Percentiles rank a stretch among this genome's conserved stretches.
These are phyloP conservation scores for Kryphioiulus occultus DNA, from an alignment of 2,888 invertebrate genomes.

Conservation along the genomic window DNA sequence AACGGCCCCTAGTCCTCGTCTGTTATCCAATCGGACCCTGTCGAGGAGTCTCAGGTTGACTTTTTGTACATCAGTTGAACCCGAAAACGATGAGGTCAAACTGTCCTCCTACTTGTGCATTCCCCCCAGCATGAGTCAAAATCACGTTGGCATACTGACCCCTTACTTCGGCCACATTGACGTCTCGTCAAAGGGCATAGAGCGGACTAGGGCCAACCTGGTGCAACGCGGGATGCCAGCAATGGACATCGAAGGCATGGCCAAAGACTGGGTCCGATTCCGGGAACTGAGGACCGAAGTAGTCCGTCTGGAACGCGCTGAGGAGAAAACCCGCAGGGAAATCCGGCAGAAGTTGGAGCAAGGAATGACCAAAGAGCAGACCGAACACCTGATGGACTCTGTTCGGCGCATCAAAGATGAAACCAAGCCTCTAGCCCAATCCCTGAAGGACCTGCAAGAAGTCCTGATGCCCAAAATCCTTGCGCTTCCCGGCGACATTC, in stretches of 20 bases:
- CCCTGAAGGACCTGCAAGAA: not conserved
- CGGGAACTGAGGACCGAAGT: not conserved
- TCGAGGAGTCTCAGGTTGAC: no score
- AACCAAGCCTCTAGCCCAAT: not conserved
- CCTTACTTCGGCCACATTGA: not conserved
- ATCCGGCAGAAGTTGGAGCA: not conserved
- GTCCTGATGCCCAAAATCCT: not conserved
- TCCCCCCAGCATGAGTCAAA: not conserved
- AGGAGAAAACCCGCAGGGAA: not conserved
- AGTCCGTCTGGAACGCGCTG: not conserved
- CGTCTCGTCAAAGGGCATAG: not conserved
- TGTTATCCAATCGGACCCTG: no score
- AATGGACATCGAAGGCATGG: not conserved
- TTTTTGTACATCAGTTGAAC: not conserved
- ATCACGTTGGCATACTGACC: not conserved
- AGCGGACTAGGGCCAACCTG: not conserved
- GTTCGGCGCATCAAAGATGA: not conserved
- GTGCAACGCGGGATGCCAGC: not conserved
- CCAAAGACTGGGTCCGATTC: not conserved
- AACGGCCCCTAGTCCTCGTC: no score
- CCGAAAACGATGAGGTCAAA: not conserved
- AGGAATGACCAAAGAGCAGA: not conserved
- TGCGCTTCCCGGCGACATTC: not conserved
- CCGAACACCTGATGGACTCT: not conserved
- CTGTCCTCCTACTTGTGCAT: not conserved